Evolutionary conservation across 1,140 invertebrate genomes (phyloP).

Genomic region (Drosophila mayri): DNA sequence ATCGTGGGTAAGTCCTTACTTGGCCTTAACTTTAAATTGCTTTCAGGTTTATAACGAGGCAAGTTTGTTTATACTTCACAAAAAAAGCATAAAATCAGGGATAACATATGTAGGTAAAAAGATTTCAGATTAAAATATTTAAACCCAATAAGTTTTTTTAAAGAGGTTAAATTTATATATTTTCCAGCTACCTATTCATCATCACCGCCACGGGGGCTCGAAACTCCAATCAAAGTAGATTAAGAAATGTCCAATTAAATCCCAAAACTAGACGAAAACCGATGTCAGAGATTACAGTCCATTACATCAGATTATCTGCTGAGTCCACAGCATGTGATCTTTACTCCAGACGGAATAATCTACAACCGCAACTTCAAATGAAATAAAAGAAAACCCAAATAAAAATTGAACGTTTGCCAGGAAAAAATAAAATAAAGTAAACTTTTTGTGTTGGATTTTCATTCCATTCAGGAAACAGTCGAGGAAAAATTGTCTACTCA

Average conservation of each 20-base stretch:
- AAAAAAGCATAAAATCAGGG: not conserved
- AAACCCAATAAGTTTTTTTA: not conserved
- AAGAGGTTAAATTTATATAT: not conserved
- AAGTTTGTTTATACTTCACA: not conserved
- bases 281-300: slow-evolving; percentile 33
- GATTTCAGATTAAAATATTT: not conserved
- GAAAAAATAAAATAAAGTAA: slow-evolving; percentile 19
- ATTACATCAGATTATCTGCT: slow-evolving; percentile 37
- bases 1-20: slow-evolving; percentile 53
- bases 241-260: slow-evolving; percentile 27
- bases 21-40: slow-evolving; percentile 36
- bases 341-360: slow-evolving; percentile 15
- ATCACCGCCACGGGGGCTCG: not conserved
- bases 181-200: not conserved
- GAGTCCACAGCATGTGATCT: slow-evolving; percentile 38
- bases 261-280: not conserved
- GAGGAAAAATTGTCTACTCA: slow-evolving; percentile 70
- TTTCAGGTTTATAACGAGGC: slow-evolving; percentile 23
- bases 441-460: slow-evolving; percentile 35
- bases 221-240: slow-evolving; percentile 1
- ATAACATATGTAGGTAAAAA: slow-evolving; percentile 2
- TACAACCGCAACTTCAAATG: slow-evolving; percentile 35
- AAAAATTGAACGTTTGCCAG: slow-evolving; percentile 59
- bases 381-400: slow-evolving; percentile 24
- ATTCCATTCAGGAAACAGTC: slow-evolving; percentile 41